Percentiles rank a stretch among this genome's conserved stretches.
These are phyloP conservation scores for Euspilapteryx auroguttella DNA, from an alignment of 2,888 invertebrate species.

Conservation along the genomic window DNA sequence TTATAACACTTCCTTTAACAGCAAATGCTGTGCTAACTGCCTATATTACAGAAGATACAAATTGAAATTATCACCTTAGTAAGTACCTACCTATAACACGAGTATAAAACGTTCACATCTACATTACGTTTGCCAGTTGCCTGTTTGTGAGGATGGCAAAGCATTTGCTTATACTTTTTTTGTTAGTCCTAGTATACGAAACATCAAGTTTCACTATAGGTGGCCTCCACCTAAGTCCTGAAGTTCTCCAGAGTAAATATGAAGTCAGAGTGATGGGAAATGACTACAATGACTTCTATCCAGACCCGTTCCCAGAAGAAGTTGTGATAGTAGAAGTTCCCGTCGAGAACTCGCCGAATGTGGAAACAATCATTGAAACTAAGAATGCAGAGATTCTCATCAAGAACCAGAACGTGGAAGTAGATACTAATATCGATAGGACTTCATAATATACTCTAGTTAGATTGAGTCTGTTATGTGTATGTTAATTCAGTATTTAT, in stretches of 20 bases:
- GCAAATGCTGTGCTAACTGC: conserved; percentile 3
- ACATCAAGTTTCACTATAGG: conserved; percentile 16
- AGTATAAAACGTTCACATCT: no score
- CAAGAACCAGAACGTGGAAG: conserved; percentile 1
- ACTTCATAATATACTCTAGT: no score
- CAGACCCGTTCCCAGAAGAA: conserved; percentile 12
- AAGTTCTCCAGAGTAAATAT: conserved; percentile 20
- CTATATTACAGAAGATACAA: not conserved
- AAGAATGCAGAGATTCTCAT: conserved; percentile 4
- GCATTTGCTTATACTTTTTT: conserved; percentile 10
- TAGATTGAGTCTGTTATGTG: no score
- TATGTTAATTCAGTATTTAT: no score
- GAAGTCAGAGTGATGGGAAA: conserved; percentile 19
- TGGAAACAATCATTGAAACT: conserved; percentile 10
- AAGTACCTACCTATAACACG: not conserved
- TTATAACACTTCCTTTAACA: no score
- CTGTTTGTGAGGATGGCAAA: conserved; percentile 30
- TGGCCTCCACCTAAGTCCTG: conserved; percentile 27
- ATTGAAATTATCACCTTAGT: conserved; percentile 2
- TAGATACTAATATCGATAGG: no score
- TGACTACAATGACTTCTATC: conserved; percentile 32
- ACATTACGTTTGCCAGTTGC: no score
- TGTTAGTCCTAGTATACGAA: conserved; percentile 13
- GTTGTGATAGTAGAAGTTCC: conserved; percentile 10
- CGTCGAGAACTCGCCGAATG: conserved; percentile 1